Evolutionary conservation across 2,888 invertebrate species (phyloP).

Genomic region (Cotesia congregata): DNA sequence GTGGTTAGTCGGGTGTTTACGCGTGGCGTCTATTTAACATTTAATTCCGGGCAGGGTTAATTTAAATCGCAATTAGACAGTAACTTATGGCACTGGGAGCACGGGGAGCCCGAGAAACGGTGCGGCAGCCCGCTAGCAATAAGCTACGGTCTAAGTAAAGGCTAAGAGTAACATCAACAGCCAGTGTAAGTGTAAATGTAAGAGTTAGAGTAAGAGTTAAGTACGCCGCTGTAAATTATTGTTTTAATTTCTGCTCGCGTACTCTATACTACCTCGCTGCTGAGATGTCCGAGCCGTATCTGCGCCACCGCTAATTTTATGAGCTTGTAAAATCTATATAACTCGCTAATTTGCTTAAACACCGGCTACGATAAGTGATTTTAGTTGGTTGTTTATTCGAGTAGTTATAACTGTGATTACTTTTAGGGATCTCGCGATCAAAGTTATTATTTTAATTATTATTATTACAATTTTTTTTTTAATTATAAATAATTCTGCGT

Average conservation of each 20-base stretch:
- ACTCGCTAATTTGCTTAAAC: conserved; percentile 58
- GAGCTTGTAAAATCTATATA: conserved; percentile 59
- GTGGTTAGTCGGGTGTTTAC: conserved; percentile 8
- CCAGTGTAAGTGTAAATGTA: neutral
- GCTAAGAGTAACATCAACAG: too few relatives aligned
- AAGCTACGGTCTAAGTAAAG: conserved; percentile 6
- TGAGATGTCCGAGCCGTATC: conserved; percentile 39
- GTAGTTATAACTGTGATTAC: too few relatives aligned
- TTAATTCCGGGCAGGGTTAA: conserved; percentile 49
- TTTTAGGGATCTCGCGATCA: too few relatives aligned
- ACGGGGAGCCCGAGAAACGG: neutral
- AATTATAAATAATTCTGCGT: too few relatives aligned
- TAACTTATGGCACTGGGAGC: conserved; percentile 50
- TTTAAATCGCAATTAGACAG: conserved; percentile 61
- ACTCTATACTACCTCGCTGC: conserved; percentile 40
- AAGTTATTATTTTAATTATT: too few relatives aligned
- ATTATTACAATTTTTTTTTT: too few relatives aligned
- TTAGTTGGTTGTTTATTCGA: neutral
- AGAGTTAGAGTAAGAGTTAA: conserved; percentile 30
- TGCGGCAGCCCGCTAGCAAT: conserved; percentile 6
- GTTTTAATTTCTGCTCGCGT: conserved; percentile 61
- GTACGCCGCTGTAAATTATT: conserved; percentile 60
- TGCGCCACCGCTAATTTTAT: conserved; percentile 52
- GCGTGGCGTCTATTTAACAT: conserved; percentile 8
- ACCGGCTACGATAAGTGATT: conserved; percentile 30